Base-by-base conservation (phyloP, 2,888 invertebrate genomes). In the Monochamus alternatus region DNA sequence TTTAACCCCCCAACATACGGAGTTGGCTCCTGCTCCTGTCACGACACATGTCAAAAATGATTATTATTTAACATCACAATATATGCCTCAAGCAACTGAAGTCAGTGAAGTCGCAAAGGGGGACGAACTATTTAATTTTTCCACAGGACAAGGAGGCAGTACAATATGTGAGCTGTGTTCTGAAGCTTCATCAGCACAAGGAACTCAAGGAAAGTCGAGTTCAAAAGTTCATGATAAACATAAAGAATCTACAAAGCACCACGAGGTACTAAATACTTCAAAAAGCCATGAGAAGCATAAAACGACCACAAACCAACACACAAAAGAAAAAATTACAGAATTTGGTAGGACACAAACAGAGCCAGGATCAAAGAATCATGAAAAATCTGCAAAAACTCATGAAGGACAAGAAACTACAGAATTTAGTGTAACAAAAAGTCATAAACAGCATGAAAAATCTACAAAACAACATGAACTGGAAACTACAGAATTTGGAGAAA, bases 81-180 rank as follows among this genome's bases (percentile, higher is more conserved):
- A 64, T 65, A 75, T 75, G 75, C 63, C 72, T 67, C 12, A 43
- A 60, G 68, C 60, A 60, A 58, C 58, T 65, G 9, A 63, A 63
- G 43, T 71, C n/a, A 63, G 32, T 12, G 74, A 69, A 31, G 69
- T 43, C 38, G 74, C 63, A 32, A 62, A 67, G 51, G 75, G 68
- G 31, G 67, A 59, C n/a, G 59, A 68, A 7, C 64, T 72, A 8
- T 72, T 75, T 58, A 12, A 75, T n/a, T 75, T 75, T 69, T 67
- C 69, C 7, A 68, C 72, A 32, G 47, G 66, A 10, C 51, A 12
- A 31, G 66, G 12, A 62, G 58, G 55, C 22, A 63, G 43, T 51
- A 74, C 72, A 10, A 14, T 75, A 58, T 75, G 75, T 66, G 69
- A 69, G 44, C 8, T 60, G 31, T 69, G 69, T 7, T 43, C 47